Conservation (phyloP, 2,888 invertebrate species). For the Dryocosmus kuriphilus region DNA sequence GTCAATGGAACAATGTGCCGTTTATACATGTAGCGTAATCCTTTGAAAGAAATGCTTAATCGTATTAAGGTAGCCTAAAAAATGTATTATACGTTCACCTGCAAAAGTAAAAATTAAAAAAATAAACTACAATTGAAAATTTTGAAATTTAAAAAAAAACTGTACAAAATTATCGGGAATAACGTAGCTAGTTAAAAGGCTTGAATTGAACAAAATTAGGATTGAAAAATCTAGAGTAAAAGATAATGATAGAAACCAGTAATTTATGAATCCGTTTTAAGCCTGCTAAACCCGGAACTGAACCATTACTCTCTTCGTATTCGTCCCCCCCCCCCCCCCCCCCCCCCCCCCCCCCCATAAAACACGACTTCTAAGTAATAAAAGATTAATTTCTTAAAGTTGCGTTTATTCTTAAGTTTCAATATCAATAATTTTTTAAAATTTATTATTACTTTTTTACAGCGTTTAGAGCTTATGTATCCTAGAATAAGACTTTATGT, state of each 20-base stretch:
- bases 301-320: not conserved
- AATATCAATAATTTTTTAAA: not conserved
- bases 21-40: slow-evolving; percentile 37
- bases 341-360: no score
- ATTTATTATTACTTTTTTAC: not conserved
- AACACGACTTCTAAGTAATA: not conserved
- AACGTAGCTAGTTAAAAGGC: no score
- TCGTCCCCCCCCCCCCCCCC: no score
- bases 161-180: no score
- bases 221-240: no score
- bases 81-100: not conserved
- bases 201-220: no score
- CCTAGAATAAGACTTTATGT: not conserved
- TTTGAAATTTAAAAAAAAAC: not conserved
- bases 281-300: not conserved
- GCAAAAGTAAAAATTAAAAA: not conserved
- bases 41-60: slow-evolving; percentile 13
- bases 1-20: slow-evolving; percentile 55
- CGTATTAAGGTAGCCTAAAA: not conserved
- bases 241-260: no score
- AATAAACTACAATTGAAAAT: not conserved
- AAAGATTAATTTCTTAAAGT: not conserved
- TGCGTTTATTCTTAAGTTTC: not conserved
- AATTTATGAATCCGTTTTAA: not conserved
- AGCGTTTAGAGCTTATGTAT: not conserved